A percentile compares a stretch with the other conserved stretches of the same genome.
Conservation (phyloP, 2,888 invertebrate genomes). For the Oeneis ivallda region DNA sequence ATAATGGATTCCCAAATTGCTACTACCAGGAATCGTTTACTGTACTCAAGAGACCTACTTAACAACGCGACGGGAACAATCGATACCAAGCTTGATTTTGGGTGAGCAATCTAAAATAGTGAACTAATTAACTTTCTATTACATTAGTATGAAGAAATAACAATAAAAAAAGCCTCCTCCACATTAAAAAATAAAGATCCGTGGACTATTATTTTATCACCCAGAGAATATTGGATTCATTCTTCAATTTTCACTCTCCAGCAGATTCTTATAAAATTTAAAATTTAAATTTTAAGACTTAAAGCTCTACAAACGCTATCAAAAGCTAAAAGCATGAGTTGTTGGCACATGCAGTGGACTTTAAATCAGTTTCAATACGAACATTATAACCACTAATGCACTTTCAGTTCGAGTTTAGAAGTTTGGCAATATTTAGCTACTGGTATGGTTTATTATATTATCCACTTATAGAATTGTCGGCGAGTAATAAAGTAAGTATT, state of each 20-base stretch:
- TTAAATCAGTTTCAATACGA: slow-evolving; percentile 31
- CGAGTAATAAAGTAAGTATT: slow-evolving; percentile 9
- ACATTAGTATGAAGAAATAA: no score
- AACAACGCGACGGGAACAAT: no score
- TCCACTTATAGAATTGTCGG: slow-evolving; percentile 15
- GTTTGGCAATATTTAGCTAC: slow-evolving; percentile 23
- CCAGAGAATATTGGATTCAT: background rate
- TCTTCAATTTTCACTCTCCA: background rate
- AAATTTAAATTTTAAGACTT: background rate
- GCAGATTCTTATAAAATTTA: slow-evolving; percentile 1
- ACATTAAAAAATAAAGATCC: no score
- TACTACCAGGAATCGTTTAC: no score
- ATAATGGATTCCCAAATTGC: no score
- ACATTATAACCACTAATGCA: slow-evolving; percentile 32
- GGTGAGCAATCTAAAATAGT: no score
- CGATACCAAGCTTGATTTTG: no score
- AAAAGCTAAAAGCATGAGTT: slow-evolving; percentile 16
- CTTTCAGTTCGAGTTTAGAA: slow-evolving; percentile 23
- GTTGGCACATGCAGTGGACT: slow-evolving; percentile 20
- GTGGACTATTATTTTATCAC: background rate
- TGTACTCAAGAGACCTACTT: no score
- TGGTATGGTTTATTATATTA: slow-evolving; percentile 17
- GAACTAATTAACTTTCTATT: no score
- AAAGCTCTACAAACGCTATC: slow-evolving; percentile 16
- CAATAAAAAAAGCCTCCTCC: no score